Evolutionary conservation across 2,113 vertebrate species (phyloP).

Genomic region (Caracal caracal): DNA sequence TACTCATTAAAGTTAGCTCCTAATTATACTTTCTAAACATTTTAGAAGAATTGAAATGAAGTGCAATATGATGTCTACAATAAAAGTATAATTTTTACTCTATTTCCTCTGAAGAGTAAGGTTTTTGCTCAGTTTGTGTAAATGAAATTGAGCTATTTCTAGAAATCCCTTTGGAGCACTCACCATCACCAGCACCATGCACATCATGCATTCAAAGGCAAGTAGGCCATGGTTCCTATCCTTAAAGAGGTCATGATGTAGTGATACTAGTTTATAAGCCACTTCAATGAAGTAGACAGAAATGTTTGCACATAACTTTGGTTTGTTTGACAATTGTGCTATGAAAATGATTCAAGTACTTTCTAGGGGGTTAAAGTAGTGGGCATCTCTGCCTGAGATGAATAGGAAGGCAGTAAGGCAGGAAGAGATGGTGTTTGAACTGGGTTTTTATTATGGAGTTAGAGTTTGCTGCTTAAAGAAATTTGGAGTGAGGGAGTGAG

Average conservation of each 20-base stretch:
- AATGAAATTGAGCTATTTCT: neutral
- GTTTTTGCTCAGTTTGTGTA: neutral
- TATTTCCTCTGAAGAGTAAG: neutral
- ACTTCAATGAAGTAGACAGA: neutral
- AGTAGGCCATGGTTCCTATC: neutral
- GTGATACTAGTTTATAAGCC: neutral
- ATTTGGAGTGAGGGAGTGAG: neutral
- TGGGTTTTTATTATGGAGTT: neutral
- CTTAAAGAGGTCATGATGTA: neutral
- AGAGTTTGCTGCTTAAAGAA: neutral
- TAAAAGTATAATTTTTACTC: neutral
- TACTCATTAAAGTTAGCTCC: neutral
- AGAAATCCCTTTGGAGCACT: neutral
- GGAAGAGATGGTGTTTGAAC: neutral
- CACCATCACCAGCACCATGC: neutral
- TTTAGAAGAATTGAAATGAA: neutral
- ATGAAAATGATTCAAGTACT: neutral
- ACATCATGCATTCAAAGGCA: neutral
- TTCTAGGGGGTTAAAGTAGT: neutral
- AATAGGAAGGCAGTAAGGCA: neutral
- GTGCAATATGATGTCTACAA: neutral
- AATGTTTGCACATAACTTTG: neutral
- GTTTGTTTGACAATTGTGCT: neutral
- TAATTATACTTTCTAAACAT: neutral
- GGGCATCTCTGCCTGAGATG: neutral